Conservation (phyloP, 2,113 vertebrate genomes). For the Misgurnus mizolepis region DNA sequence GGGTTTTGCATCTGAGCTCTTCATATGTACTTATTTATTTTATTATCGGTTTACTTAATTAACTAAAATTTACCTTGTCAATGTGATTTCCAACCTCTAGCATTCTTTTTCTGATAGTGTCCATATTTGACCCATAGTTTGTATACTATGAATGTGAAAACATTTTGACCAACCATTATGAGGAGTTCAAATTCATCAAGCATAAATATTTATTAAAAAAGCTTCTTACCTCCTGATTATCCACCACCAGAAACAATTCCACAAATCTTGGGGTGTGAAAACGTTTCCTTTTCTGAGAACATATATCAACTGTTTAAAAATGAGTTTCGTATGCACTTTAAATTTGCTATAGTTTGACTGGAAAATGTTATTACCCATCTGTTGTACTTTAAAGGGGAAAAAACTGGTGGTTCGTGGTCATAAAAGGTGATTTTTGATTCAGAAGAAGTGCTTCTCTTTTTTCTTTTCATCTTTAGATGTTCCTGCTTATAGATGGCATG, state of each 20-base stretch:
- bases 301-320: neutral
- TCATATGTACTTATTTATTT: too few species aligned
- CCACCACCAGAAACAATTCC: constrained; percentile 83
- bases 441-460: constrained; percentile 58
- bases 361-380: constrained; percentile 71
- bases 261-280: constrained; percentile 73
- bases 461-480: constrained; percentile 59
- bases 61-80: constrained; percentile 77
- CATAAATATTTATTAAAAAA: neutral
- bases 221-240: constrained; percentile 80
- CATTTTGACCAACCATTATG: too few species aligned
- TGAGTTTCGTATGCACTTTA: neutral
- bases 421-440: constrained; percentile 48
- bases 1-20: too few species aligned
- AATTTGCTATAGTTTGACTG: neutral
- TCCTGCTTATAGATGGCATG: constrained; percentile 80
- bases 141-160: constrained; percentile 69
- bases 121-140: constrained; percentile 61
- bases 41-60: too few species aligned
- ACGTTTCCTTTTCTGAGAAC: constrained; percentile 66
- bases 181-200: neutral
- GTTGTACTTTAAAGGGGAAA: constrained; percentile 72
- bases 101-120: constrained; percentile 71
- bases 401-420: constrained; percentile 60
- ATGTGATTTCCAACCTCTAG: constrained; percentile 85